Base-by-base conservation (phyloP, 2,888 invertebrate species). In the Chrysomela aeneicollis region DNA sequence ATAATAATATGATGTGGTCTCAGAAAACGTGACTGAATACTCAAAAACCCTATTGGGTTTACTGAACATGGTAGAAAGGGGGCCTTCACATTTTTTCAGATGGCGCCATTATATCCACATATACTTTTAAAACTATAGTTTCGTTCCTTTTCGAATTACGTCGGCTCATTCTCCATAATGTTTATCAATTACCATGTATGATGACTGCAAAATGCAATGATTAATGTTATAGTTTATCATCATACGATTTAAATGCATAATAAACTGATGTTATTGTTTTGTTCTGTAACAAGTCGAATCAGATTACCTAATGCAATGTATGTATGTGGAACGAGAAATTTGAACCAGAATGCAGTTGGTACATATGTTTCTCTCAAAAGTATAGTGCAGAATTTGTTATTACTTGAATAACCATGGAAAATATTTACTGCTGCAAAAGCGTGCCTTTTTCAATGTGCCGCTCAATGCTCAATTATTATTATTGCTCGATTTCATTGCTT, bases 391-490 rank as follows among this genome's bases (percentile, higher is more conserved):
- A 15, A 8, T 42, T 42, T 8, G 42, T 42, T 15, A 35, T 35
- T 12, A 42, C 42, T 32, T 18, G 26, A 52, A 32, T 52, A 19
- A 30, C 21, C 52, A 55, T 17, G 54, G 37, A 22, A 35, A 53
- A 42, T 55, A 42, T 42, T 15, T 35, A 55, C 37, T 21, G 10
- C 15, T 55, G 10, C 17, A 17, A 12, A 6, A 17, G 42, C 37
- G 54, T 37, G 37, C 6, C 21, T 55, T 55, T 55, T 42, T 12
- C n/a, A 15, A 17, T 17, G 22, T 55, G n/a, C 3, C n/a, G 32
- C 30, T 19, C 15, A 10, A 22, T 55, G 32, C 30, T 19, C 15
- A 10, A 22, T 55, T 55, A 55, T 55, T 53, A n/a, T n/a, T 52
- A 26, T 26, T 5, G 26, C 26, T 18, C n/a, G 52, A 30, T 17